Base-by-base conservation (phyloP, 2,797 vertebrate species). In the Propithecus perrieri region DNA sequence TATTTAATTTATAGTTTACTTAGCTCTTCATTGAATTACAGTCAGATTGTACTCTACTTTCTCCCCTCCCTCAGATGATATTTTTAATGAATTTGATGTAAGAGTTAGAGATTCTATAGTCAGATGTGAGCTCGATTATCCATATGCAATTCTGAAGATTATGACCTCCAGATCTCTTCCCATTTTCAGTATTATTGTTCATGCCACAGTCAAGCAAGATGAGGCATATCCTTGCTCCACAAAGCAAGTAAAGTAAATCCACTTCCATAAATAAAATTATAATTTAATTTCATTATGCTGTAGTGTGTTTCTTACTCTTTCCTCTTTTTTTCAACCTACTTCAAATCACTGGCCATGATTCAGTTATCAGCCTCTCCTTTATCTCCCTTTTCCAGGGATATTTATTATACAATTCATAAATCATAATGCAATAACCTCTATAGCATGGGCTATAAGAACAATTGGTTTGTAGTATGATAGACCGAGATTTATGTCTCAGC, bases 21-120 rank as follows among this genome's bases (percentile, higher is more conserved):
- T 67, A 95, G 65, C 86, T 97, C 65, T 84, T 97, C 83, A 59
- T 46, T 94, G 75, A 97, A 93, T 85, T 14, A 72, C 80, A 46
- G 80, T 65, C 61, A 38, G 63, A 50, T 81, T 74, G 38, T 30
- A 28, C 2, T 22, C 57, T 17, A 15, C 17, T 2, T 59, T 38
- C 38, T 76, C 30, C 26, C 9, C 22, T 83, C 35, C 55, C 50
- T 46, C 9, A 38, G 35, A 74, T 35, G 55, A 78, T 33, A 43
- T 87, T 72, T 80, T 92, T 80, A 41, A 83, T 57, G 8, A 95
- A 50, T 72, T 53, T 12, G 7, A 65, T 86, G 13, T 30, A 79
- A 43, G 38, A 65, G 2, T 41, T 76, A 72, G 55, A 95, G 50
- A 74, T 43, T 69, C 12, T 55, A 67, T 30, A 74, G 76, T 69